These are phyloP conservation scores for Coenobita brevimanus DNA, from an alignment of 1,140 invertebrate genomes.

Conservation along the genomic window DNA sequence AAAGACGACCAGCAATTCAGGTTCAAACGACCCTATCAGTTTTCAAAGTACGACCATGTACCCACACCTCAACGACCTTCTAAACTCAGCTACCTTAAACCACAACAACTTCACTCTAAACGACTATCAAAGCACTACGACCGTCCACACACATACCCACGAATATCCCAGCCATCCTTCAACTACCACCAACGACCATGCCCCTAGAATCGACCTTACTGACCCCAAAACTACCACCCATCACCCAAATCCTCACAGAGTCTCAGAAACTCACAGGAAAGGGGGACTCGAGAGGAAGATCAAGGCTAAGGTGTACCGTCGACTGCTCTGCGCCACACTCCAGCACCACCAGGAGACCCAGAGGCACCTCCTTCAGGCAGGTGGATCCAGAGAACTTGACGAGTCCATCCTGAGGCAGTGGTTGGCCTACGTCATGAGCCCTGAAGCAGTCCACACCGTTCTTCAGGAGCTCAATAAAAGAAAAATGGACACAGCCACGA, in stretches of 20 bases:
- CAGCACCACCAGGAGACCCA: neutral
- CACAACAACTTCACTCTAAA: too few relatives aligned
- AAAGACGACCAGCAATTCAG: too few relatives aligned
- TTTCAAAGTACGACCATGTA: too few relatives aligned
- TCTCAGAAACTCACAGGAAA: neutral
- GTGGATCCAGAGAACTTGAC: neutral
- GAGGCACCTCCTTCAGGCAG: neutral
- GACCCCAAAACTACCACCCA: too few relatives aligned
- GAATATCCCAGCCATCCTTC: too few relatives aligned
- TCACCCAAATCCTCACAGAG: neutral
- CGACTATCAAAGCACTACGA: too few relatives aligned
- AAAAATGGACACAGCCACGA: neutral
- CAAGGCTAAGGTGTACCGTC: constrained; percentile 30
- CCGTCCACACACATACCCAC: too few relatives aligned
- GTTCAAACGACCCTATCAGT: too few relatives aligned
- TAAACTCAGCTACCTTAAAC: too few relatives aligned
- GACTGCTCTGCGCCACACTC: neutral
- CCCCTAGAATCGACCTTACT: too few relatives aligned
- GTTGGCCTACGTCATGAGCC: neutral
- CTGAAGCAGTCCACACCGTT: neutral
- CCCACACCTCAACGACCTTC: too few relatives aligned
- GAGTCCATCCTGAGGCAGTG: constrained; percentile 4
- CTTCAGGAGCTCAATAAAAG: neutral
- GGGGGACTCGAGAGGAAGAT: neutral
- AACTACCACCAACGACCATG: too few relatives aligned